Evolutionary conservation across 2,888 invertebrate genomes (phyloP).

Genomic region (Hydroisotoma schaefferi): DNA sequence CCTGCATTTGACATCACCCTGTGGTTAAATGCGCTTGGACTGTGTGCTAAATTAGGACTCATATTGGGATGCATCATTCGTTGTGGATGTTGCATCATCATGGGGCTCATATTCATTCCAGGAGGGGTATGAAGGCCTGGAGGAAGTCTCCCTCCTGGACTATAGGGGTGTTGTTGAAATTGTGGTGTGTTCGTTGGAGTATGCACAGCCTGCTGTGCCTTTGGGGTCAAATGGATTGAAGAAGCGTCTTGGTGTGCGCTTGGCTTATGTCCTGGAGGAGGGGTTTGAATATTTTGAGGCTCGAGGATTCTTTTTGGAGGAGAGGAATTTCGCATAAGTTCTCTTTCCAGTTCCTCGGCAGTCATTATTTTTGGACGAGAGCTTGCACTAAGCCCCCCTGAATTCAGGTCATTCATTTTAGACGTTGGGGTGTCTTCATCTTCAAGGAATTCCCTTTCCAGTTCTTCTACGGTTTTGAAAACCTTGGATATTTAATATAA

Average conservation of each 20-base stretch:
- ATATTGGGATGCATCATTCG: slow-evolving; percentile 10
- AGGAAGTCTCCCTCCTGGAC: slow-evolving; percentile 10
- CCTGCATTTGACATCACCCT: slow-evolving; percentile 16
- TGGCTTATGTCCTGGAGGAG: slow-evolving; percentile 4
- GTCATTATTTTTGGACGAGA: slow-evolving; percentile 38
- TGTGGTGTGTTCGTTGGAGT: not conserved
- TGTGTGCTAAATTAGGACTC: slow-evolving; percentile 13
- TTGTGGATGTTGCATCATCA: slow-evolving; percentile 15
- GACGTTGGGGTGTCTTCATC: slow-evolving; percentile 18
- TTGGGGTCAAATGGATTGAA: not conserved
- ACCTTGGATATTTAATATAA: no score
- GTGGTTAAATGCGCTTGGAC: slow-evolving; percentile 11
- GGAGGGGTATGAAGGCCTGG: not conserved
- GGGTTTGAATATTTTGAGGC: not conserved
- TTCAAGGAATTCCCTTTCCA: slow-evolving; percentile 43
- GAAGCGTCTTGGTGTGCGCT: slow-evolving; percentile 5
- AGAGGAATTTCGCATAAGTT: slow-evolving; percentile 32
- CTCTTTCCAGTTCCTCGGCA: slow-evolving; percentile 44
- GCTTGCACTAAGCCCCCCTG: slow-evolving; percentile 5
- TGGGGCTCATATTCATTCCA: slow-evolving; percentile 1
- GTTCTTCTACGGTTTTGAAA: slow-evolving; percentile 46
- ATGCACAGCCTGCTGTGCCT: slow-evolving; percentile 11
- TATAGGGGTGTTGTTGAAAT: slow-evolving; percentile 2
- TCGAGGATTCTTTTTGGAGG: slow-evolving; percentile 12
- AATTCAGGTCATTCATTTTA: not conserved